Conservation (phyloP, 2,797 vertebrate species). For the Phataginus tetradactyla region DNA sequence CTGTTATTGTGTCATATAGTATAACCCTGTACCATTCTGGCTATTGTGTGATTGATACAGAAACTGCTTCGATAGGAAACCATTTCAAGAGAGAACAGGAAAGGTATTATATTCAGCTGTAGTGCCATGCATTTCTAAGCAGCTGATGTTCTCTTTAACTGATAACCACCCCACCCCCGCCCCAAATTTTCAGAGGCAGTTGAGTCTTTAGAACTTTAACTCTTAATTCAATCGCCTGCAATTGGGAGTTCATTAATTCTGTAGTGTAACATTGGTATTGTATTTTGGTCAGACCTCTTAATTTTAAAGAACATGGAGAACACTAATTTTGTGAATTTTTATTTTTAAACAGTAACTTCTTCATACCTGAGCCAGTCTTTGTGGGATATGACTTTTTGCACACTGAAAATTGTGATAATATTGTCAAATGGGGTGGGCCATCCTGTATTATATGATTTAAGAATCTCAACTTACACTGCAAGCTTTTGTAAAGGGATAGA, state of each 20-base stretch:
- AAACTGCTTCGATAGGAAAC: slow-evolving; percentile 62
- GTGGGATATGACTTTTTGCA: neutral
- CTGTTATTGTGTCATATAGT: slow-evolving; percentile 63
- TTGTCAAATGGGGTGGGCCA: neutral
- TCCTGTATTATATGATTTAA: neutral
- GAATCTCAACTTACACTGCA: neutral
- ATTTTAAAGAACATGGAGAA: neutral
- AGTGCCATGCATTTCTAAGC: slow-evolving; percentile 72
- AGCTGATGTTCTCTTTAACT: slow-evolving; percentile 78
- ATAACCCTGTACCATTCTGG: slow-evolving; percentile 75
- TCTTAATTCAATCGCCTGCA: slow-evolving; percentile 55
- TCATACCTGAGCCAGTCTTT: neutral
- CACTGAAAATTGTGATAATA: neutral
- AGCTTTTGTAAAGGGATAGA: neutral
- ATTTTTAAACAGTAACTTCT: neutral
- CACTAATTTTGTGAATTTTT: neutral
- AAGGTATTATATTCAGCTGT: slow-evolving; percentile 77
- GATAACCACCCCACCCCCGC: slow-evolving; percentile 23
- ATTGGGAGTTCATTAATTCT: slow-evolving; percentile 23
- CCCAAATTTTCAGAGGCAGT: slow-evolving; percentile 62
- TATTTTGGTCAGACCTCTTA: neutral
- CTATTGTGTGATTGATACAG: slow-evolving; percentile 76
- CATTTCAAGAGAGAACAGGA: slow-evolving; percentile 80
- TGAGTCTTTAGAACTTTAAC: slow-evolving; percentile 69
- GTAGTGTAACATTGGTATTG: neutral